Conservation (phyloP, 2,797 vertebrate species). For the Helostoma temminkii region DNA sequence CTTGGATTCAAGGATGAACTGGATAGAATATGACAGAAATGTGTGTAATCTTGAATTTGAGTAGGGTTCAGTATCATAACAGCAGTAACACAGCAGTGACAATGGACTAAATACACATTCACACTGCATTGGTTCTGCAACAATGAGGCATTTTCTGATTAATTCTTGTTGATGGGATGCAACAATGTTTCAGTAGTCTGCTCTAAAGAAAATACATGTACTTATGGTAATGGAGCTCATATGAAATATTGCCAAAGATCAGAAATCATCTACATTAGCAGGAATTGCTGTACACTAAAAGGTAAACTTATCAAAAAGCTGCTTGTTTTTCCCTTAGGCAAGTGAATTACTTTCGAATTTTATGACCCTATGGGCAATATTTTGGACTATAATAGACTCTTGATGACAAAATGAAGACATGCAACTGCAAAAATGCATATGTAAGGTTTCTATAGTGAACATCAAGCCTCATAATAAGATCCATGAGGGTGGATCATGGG, state of each 20-base stretch:
- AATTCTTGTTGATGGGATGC: no score
- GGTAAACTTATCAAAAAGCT: neutral
- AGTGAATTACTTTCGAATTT: slow-evolving; percentile 34
- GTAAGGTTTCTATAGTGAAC: slow-evolving; percentile 30
- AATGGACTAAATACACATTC: no score
- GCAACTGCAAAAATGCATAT: slow-evolving; percentile 26
- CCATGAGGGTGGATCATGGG: slow-evolving; percentile 63
- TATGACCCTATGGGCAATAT: slow-evolving; percentile 24
- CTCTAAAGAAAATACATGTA: no score
- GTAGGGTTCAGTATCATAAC: no score
- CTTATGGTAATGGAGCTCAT: no score
- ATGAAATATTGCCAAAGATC: no score
- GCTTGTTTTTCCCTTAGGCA: slow-evolving; percentile 7
- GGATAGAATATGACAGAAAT: no score
- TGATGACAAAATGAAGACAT: slow-evolving; percentile 25
- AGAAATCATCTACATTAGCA: neutral
- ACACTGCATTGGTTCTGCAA: slow-evolving; percentile 15
- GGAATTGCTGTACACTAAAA: neutral
- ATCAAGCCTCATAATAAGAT: slow-evolving; percentile 41
- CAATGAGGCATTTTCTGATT: neutral
- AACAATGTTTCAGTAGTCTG: no score
- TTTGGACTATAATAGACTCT: slow-evolving; percentile 9
- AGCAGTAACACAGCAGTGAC: no score
- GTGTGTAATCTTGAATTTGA: no score
- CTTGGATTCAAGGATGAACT: no score